Percentiles rank a stretch among this genome's conserved stretches.
Conservation (phyloP, 2,888 invertebrate genomes). For the Dasysyrphus tricinctus region DNA sequence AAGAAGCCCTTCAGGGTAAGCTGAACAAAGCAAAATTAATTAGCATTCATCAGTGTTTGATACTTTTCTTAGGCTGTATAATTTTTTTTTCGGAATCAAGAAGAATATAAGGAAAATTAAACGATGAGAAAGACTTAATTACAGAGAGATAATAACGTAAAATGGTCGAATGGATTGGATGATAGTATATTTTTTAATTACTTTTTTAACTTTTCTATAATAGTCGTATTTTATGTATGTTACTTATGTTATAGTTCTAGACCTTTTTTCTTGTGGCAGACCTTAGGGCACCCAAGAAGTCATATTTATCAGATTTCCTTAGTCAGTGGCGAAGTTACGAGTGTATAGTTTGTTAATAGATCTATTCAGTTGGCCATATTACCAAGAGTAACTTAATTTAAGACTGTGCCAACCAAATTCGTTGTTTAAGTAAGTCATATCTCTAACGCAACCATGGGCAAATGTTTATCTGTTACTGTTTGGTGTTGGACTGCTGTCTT, state of each 20-base stretch:
- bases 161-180: not conserved
- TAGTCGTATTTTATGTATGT: not conserved
- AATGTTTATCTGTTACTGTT: too few species aligned
- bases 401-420: too few species aligned
- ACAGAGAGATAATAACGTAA: slow-evolving; percentile 14
- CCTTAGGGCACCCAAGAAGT: too few species aligned
- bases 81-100: slow-evolving; percentile 11
- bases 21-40: slow-evolving; percentile 58
- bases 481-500: too few species aligned
- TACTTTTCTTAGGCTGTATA: slow-evolving; percentile 16
- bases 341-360: too few species aligned
- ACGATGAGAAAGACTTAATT: slow-evolving; percentile 28
- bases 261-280: too few species aligned
- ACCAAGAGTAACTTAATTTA: too few species aligned
- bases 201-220: not conserved
- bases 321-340: too few species aligned
- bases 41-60: slow-evolving; percentile 50
- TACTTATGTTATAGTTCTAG: not conserved
- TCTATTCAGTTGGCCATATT: too few species aligned
- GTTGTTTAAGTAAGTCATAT: too few species aligned
- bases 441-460: too few species aligned
- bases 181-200: not conserved
- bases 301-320: too few species aligned
- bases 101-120: slow-evolving; percentile 25
- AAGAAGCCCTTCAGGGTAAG: slow-evolving; percentile 5